Conservation (phyloP, 2,888 invertebrate genomes). For the Drosophila eohydei region DNA sequence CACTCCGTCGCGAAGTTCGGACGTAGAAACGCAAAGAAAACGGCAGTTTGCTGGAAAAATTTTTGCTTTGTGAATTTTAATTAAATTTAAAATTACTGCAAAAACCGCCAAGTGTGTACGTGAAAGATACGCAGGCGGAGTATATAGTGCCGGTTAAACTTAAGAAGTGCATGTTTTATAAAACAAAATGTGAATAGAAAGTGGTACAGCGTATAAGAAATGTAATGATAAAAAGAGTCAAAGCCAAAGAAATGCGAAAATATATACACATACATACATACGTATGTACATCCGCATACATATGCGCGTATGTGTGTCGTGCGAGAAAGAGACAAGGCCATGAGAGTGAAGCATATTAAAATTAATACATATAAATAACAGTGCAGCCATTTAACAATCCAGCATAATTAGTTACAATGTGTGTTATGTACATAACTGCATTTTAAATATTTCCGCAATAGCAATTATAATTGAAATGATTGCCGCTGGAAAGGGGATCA, state of each 20-base stretch:
- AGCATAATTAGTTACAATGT: conserved; percentile 26
- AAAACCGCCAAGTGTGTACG: conserved; percentile 54
- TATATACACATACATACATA: conserved; percentile 24
- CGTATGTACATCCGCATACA: conserved; percentile 48
- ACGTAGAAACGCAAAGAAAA: conserved; percentile 57
- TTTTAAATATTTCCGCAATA: conserved; percentile 68
- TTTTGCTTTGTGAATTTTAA: conserved; percentile 57
- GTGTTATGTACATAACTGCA: conserved; percentile 39
- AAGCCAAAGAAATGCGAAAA: conserved; percentile 71
- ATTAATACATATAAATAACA: conserved; percentile 61
- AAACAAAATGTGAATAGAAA: conserved; percentile 56
- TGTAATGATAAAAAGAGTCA: conserved; percentile 65
- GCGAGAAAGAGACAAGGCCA: conserved; percentile 38
- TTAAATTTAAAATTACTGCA: conserved; percentile 50
- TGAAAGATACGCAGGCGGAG: conserved; percentile 25
- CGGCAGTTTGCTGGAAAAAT: conserved; percentile 55
- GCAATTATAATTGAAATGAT: conserved; percentile 53
- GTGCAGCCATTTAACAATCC: conserved; percentile 43
- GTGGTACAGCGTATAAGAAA: conserved; percentile 59
- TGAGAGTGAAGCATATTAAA: conserved; percentile 58
- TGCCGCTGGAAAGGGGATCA: conserved; percentile 64
- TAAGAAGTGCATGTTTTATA: conserved; percentile 36
- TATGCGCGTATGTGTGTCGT: conserved; percentile 41
- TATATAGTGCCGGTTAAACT: conserved; percentile 43
- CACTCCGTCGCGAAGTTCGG: conserved; percentile 60